Conservation (phyloP, 2,888 invertebrate genomes). For the Chrysolina americana region DNA sequence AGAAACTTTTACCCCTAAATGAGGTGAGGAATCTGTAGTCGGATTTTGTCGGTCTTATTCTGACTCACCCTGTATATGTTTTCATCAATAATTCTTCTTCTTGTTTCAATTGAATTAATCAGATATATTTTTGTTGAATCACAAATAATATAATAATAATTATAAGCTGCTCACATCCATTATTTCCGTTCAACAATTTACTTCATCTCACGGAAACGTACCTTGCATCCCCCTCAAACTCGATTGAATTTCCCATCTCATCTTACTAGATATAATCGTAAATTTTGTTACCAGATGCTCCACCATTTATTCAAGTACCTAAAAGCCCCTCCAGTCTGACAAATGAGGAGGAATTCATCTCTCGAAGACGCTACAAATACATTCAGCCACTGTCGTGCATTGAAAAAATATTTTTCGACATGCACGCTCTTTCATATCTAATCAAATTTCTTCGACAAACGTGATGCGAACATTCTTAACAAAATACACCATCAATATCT, state of each 20-base stretch:
- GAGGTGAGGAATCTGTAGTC: too few relatives aligned
- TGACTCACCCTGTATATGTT: too few relatives aligned
- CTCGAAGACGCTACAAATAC: neutral
- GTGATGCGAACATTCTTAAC: neutral
- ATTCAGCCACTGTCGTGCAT: neutral
- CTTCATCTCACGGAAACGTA: too few relatives aligned
- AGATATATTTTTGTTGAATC: too few relatives aligned
- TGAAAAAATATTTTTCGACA: neutral
- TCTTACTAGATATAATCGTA: neutral
- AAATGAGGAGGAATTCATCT: neutral
- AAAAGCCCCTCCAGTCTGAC: neutral
- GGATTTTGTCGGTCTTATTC: too few relatives aligned
- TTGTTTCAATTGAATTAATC: too few relatives aligned
- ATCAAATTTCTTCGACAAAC: neutral
- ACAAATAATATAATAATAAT: too few relatives aligned
- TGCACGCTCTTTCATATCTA: neutral
- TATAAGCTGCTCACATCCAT: too few relatives aligned
- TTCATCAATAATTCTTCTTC: too few relatives aligned
- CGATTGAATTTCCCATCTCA: neutral
- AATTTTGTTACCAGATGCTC: neutral
- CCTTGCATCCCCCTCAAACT: too few relatives aligned
- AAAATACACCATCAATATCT: neutral
- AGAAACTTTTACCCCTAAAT: too few relatives aligned
- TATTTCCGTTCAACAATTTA: too few relatives aligned
- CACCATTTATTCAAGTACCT: neutral